These are phyloP conservation scores for Protodeltote pygarga DNA, from an alignment of 2,888 invertebrate genomes.

Conservation along the genomic window DNA sequence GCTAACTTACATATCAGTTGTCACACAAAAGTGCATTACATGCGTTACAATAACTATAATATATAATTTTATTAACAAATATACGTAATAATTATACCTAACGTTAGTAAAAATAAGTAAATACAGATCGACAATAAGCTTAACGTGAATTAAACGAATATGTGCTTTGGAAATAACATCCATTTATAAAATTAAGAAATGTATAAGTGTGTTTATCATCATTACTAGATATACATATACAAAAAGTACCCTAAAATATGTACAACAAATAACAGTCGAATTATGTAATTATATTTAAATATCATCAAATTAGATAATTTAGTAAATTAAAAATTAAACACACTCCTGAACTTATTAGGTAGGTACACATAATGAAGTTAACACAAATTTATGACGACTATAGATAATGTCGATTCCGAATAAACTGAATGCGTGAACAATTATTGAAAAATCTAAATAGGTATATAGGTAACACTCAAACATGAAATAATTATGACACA, in stretches of 20 bases:
- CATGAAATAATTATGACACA: no score
- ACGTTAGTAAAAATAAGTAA: conserved; percentile 71
- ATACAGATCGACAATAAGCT: conserved; percentile 63
- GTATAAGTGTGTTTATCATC: conserved; percentile 35
- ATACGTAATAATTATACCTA: conserved; percentile 58
- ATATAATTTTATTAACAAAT: conserved; percentile 64
- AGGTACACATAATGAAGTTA: conserved; percentile 9
- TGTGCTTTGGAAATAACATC: conserved; percentile 63
- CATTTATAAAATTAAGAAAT: conserved; percentile 50
- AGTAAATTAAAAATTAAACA: no score
- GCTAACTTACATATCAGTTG: conserved; percentile 67
- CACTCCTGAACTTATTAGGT: conserved; percentile 3
- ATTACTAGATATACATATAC: conserved; percentile 15
- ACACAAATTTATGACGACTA: conserved; percentile 33
- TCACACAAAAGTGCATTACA: conserved; percentile 79
- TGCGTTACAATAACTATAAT: conserved; percentile 66
- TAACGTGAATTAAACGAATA: conserved; percentile 56
- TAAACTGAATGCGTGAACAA: no score
- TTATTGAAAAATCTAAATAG: no score
- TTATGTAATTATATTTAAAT: conserved; percentile 9
- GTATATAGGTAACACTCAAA: no score
- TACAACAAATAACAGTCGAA: conserved; percentile 36
- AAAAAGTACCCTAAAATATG: conserved; percentile 16
- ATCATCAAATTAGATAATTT: no score
- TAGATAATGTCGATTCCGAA: conserved; percentile 29